These are phyloP conservation scores for Agrenia bidenticulata DNA, from an alignment of 2,888 invertebrate genomes.

Conservation along the genomic window DNA sequence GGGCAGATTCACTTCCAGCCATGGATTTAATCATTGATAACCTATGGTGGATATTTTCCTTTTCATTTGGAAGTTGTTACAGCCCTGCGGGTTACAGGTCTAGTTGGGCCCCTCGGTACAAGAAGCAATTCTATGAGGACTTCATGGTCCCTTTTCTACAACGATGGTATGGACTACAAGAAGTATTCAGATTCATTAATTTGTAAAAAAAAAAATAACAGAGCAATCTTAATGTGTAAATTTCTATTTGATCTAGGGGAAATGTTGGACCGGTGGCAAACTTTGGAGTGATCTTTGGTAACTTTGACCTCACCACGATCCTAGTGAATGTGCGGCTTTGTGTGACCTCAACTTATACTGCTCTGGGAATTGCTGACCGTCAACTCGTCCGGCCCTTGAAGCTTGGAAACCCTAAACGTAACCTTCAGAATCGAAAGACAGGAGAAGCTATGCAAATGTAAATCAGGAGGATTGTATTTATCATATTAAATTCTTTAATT, in stretches of 20 bases:
- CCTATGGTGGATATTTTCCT: slow-evolving; percentile 33
- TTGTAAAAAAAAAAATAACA: too few species aligned
- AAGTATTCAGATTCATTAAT: too few species aligned
- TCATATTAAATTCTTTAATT: too few species aligned
- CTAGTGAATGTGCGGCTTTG: slow-evolving; percentile 28
- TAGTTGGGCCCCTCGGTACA: slow-evolving; percentile 27
- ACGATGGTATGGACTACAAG: slow-evolving; percentile 24
- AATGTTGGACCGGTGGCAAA: slow-evolving; percentile 23
- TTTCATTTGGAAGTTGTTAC: slow-evolving; percentile 31
- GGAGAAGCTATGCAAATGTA: too few species aligned
- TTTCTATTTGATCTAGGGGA: slow-evolving; percentile 18
- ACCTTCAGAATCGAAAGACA: too few species aligned
- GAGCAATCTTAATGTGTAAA: neutral
- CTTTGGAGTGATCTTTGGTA: slow-evolving; percentile 39
- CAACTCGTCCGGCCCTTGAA: slow-evolving; percentile 31
- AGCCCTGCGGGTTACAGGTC: slow-evolving; percentile 18
- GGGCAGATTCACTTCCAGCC: slow-evolving; percentile 1
- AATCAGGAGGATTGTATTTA: too few species aligned
- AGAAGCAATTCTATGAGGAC: slow-evolving; percentile 30
- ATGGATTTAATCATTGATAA: slow-evolving; percentile 29
- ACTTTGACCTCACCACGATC: slow-evolving; percentile 21
- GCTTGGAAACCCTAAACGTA: neutral
- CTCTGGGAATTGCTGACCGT: slow-evolving; percentile 29
- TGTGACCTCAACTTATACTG: slow-evolving; percentile 29
- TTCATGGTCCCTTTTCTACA: slow-evolving; percentile 20